Percentiles rank a stretch among this genome's conserved stretches.
phyloP scores from a whole-genome alignment of 2,888 invertebrate genomes.

The Cosmia trapezina region DNA sequence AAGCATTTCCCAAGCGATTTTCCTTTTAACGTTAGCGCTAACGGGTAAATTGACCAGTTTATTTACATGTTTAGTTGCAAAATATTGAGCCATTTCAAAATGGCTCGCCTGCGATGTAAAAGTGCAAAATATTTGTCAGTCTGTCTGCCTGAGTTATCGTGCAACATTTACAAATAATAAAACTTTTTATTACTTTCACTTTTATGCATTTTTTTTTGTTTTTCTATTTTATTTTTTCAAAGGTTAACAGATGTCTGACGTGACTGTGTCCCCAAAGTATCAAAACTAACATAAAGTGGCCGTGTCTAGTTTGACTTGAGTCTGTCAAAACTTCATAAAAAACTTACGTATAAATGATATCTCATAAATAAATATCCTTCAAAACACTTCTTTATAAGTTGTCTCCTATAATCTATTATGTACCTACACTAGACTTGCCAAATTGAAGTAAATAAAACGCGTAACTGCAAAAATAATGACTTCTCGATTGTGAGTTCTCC shows the following conservation, averaged over 20 bases:
- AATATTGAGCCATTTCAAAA: background rate
- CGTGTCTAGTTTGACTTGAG: background rate
- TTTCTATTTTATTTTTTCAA: slow-evolving; percentile 8
- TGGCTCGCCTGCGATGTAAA: background rate
- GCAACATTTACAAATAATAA: slow-evolving; percentile 25
- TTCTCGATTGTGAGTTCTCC: background rate
- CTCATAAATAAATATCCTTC: slow-evolving; percentile 24
- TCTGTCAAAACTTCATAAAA: slow-evolving; percentile 7
- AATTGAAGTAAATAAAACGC: background rate
- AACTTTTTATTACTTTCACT: slow-evolving; percentile 26
- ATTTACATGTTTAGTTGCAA: background rate
- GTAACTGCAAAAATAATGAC: background rate
- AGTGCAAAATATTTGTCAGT: slow-evolving; percentile 4
- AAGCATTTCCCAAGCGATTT: background rate
- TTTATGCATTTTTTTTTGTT: slow-evolving; percentile 26
- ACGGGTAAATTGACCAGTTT: background rate
- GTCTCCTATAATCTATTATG: background rate
- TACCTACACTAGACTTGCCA: background rate
- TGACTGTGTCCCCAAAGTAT: slow-evolving; percentile 17
- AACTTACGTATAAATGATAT: slow-evolving; percentile 9
- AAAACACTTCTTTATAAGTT: background rate
- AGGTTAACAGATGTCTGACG: slow-evolving; percentile 10
- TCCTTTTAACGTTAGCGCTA: background rate
- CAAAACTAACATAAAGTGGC: slow-evolving; percentile 23
- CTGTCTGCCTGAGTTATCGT: slow-evolving; percentile 14